Base-by-base conservation (phyloP, 2,797 vertebrate species). In the Pitangus sulphuratus region DNA sequence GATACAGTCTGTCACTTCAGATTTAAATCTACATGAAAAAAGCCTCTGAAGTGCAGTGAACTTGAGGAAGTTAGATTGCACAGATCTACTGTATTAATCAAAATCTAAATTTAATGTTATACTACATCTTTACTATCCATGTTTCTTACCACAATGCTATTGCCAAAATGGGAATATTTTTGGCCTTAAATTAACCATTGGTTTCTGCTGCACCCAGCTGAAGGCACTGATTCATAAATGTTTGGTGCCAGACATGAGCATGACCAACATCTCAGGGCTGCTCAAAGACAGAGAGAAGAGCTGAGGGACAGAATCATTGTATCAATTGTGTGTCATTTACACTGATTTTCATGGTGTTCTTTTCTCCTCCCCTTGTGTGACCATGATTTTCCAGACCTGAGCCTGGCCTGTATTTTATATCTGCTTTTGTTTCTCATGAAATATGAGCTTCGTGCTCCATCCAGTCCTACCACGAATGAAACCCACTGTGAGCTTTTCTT, bases 1-100 rank as follows among this genome's bases (percentile, higher is more conserved):
- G 91, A 88, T 97, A 92, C 97, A 98, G 96, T 94, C 96, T 98
- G 98, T 98, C 98, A 98, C 98, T 98, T 98, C 94, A 95, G 97
- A 98, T 98, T 97, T 97, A 85, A 97, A 97, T 76, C 77, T 96
- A 87, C 95, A 94, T 87, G 96, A 31, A 95, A 97, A 97, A 97
- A 98, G 78, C 25, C 15, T 72, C 53, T 56, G 42, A 92, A 79
- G 91, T 79, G 71, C 40, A 42, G 40, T 65, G 65, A 95, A 71
- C 48, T 91, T 26, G 13, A 45, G 22, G 54, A 92, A 96, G 72
- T 86, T 66, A 18, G 11, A 51, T 69, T 93, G 94, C 83, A 83
- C 76, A 89, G 82, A 96, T 95, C 79, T 84, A 79, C 81, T 84
- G 80, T 92, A 97, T 92, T 97, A 96, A 98, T 98, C 93, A 96